Evolutionary conservation across 1,140 invertebrate species (phyloP).

Genomic region (Orchestia grillus): DNA sequence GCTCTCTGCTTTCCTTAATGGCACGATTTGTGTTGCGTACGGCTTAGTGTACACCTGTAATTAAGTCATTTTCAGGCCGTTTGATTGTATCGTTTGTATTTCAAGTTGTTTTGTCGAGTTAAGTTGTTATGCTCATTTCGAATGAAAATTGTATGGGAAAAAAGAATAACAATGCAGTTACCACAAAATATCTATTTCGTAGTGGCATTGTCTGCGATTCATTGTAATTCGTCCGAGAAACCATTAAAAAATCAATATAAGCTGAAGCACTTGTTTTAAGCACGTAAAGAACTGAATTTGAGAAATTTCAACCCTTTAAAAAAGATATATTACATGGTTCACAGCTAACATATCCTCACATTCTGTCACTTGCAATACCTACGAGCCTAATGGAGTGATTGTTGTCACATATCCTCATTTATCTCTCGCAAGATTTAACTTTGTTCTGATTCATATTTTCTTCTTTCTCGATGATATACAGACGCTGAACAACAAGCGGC

Average conservation of each 20-base stretch:
- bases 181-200: background rate
- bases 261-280: background rate
- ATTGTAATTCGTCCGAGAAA: background rate
- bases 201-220: background rate
- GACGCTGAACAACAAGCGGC: background rate
- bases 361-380: background rate
- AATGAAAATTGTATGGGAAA: background rate
- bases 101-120: background rate
- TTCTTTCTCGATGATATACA: background rate
- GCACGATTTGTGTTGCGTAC: background rate
- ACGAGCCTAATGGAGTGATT: background rate
- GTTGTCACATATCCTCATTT: background rate
- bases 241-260: background rate
- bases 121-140: background rate
- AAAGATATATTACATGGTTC: background rate
- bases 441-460: background rate
- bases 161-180: background rate
- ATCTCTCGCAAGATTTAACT: background rate
- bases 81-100: background rate
- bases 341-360: background rate
- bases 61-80: background rate
- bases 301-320: background rate
- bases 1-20: background rate
- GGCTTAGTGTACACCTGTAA: background rate
- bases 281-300: background rate